phyloP scores from a whole-genome alignment of 2,797 vertebrate genomes.

The Acanthopagrus latus region DNA sequence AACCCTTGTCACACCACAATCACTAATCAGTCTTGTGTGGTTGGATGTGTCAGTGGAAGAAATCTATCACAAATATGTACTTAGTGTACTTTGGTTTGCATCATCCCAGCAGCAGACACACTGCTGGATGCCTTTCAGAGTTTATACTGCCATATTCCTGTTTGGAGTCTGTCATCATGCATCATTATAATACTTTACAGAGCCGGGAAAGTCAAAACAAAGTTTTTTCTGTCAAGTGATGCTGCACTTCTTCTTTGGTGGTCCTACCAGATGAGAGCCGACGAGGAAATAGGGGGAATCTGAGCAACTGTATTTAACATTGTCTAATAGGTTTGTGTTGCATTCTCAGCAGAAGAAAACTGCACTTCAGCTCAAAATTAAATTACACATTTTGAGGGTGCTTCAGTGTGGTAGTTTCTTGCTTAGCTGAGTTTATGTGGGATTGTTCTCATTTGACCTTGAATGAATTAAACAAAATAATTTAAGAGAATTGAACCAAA shows the following conservation, averaged over 20 bases:
- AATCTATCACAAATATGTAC: conserved; percentile 35
- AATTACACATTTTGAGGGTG: not conserved
- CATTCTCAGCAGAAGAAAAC: conserved; percentile 41
- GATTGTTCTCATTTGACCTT: conserved; percentile 1
- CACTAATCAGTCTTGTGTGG: conserved; percentile 26
- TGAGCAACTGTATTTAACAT: conserved; percentile 44
- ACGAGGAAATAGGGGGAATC: conserved; percentile 18
- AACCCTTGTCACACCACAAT: conserved; percentile 33
- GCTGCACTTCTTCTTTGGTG: conserved; percentile 59
- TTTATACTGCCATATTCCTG: conserved; percentile 8
- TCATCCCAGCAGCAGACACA: conserved; percentile 17
- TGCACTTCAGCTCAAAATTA: conserved; percentile 13
- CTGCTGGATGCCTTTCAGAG: conserved; percentile 17
- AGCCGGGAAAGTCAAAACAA: conserved; percentile 41
- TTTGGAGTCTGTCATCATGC: conserved; percentile 22
- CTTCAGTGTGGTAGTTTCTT: not conserved
- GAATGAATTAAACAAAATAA: conserved; percentile 1
- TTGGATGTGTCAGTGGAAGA: conserved; percentile 22
- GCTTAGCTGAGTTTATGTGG: not conserved
- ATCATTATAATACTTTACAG: conserved; percentile 29
- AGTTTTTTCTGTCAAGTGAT: conserved; percentile 51
- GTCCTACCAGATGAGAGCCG: conserved; percentile 33
- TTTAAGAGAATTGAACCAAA: not conserved
- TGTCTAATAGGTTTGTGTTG: conserved; percentile 34
- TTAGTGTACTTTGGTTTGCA: conserved; percentile 40